Conservation (phyloP, 2,797 vertebrate genomes). For the Kryptolebias ocellatus region DNA sequence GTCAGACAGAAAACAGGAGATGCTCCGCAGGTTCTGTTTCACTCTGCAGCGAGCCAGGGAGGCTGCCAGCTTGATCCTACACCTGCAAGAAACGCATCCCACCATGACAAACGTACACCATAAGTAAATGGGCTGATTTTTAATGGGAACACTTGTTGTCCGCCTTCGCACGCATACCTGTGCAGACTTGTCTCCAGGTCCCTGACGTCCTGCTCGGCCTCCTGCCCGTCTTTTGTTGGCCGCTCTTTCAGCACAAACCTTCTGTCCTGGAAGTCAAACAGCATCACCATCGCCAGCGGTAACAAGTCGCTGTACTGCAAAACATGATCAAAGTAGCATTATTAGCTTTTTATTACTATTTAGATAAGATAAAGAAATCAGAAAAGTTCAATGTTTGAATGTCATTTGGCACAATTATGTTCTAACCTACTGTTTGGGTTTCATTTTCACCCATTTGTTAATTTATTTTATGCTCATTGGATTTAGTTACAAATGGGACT, state of each 20-base stretch:
- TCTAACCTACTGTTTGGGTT: no score
- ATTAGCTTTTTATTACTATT: background rate
- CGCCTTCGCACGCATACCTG: conserved; percentile 73
- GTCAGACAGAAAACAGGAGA: conserved; percentile 86
- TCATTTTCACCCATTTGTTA: no score
- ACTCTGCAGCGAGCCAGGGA: conserved; percentile 90
- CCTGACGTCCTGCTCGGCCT: conserved; percentile 82
- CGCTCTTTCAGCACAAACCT: conserved; percentile 81
- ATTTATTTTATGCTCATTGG: no score
- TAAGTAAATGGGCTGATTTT: no score
- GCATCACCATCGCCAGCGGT: conserved; percentile 92
- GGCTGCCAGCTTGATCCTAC: conserved; percentile 89
- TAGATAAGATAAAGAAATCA: background rate
- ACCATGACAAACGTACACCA: background rate
- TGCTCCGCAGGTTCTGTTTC: conserved; percentile 84
- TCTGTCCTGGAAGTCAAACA: conserved; percentile 91
- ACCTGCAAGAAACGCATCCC: conserved; percentile 71
- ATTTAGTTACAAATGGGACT: no score
- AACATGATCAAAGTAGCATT: conserved; percentile 1
- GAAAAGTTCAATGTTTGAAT: background rate
- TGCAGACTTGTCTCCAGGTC: conserved; percentile 83
- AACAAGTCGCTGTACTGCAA: conserved; percentile 86
- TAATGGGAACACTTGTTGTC: no score
- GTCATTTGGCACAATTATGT: no score
- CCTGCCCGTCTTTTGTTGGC: conserved; percentile 62